phyloP scores from a whole-genome alignment of 2,888 invertebrate genomes.

The Platycheirus albimanus region DNA sequence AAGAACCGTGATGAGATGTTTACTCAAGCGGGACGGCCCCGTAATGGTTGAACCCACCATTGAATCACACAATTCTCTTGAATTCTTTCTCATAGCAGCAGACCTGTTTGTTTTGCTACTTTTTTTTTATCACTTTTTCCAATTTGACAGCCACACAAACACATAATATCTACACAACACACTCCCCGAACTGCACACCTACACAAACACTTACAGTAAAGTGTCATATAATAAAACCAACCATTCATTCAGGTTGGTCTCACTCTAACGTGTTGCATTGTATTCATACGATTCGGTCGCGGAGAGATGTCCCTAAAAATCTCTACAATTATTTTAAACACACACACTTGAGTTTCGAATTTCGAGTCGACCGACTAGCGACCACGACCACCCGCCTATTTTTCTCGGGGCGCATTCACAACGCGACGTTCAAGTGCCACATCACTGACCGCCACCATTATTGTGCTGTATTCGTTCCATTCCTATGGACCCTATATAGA shows the following conservation, averaged over 20 bases:
- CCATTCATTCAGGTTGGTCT: conserved; percentile 48
- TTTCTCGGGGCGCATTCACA: conserved; percentile 60
- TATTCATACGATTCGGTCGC: conserved; percentile 10
- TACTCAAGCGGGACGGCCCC: conserved; percentile 81
- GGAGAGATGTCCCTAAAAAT: conserved; percentile 57
- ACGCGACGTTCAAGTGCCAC: conserved; percentile 47
- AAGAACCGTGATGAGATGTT: conserved; percentile 77
- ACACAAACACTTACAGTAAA: conserved; percentile 59
- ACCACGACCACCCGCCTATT: conserved; percentile 67
- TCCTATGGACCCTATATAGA: conserved; percentile 62
- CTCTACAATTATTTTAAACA: conserved; percentile 51
- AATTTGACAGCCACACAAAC: conserved; percentile 62
- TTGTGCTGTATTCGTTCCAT: conserved; percentile 58
- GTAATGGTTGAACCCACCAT: conserved; percentile 79
- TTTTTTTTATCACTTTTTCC: conserved; percentile 47
- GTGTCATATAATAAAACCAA: conserved; percentile 53
- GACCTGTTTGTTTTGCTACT: conserved; percentile 65
- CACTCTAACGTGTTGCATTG: conserved; percentile 52
- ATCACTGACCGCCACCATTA: conserved; percentile 73
- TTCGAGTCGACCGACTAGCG: neutral
- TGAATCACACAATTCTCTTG: conserved; percentile 62
- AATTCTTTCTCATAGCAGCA: conserved; percentile 40
- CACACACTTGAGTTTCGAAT: neutral
- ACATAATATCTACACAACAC: no score
- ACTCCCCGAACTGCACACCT: conserved; percentile 70